Base-by-base conservation (phyloP, 2,888 invertebrate genomes). In the Pachymerium ferrugineum region DNA sequence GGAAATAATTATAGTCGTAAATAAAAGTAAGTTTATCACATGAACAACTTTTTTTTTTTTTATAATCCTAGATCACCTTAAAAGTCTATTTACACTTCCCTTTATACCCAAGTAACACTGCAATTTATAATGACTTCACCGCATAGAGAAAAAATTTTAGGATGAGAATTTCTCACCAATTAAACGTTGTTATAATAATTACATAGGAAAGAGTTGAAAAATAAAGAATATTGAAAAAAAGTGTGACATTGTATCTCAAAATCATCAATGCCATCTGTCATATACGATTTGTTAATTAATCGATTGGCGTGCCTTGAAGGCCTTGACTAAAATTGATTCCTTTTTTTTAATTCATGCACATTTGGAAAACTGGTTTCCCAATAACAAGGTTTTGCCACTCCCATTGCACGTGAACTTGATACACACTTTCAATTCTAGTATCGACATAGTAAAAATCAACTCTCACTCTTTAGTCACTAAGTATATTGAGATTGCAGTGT, bases 321-420 rank as follows among this genome's bases (percentile, higher is more conserved):
- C 47, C 47, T 47, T 47, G 47, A 47, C 16, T 16, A 22, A 47
- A 47, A 47, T 47, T 47, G 47, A 47, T 47, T 47, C 0, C 3
- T 47, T 47, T 5, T 47, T 47, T 47, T 47, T 47, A 16, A 38
- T 38, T 38, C 38, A 38, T 38, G 4, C 38, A 38, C 38, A 47
- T 47, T 47, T 10, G 19, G 19, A 47, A 38, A 38, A 47, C 47
- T 22, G 47, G 47, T 47, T 47, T 47, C 16, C 47, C 38, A 38
- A 47, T 47, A 47, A 47, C 47, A 47, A 47, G 47, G 47, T 47
- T 47, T 47, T 22, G 5, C 47, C 47, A 47, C 47, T 47, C 47
- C 47, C 47, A 47, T 19, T 19, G 47, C 47, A n/a, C 47, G 22
- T 47, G 47, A 47, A 47, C 47, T 47, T 47, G 47, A 47, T 47